These are phyloP conservation scores for Daphoenositta chrysoptera DNA, from an alignment of 2,113 vertebrate genomes.

Conservation along the genomic window DNA sequence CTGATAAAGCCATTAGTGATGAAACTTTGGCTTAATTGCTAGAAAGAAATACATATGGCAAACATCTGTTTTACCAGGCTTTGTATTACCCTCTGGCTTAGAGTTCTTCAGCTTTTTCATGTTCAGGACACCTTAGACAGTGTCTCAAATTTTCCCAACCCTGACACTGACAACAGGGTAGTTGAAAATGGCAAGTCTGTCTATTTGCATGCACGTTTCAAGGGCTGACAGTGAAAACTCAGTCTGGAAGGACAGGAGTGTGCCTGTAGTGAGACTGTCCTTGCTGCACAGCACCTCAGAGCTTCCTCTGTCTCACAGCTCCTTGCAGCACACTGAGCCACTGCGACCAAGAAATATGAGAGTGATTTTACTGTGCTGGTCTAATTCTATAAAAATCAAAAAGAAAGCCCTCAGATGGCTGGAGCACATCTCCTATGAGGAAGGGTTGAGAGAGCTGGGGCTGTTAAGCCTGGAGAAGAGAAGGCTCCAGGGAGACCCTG, in stretches of 20 bases:
- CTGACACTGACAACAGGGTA: not conserved
- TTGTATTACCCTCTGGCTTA: not conserved
- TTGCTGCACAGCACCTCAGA: not conserved
- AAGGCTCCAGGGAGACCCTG: not conserved
- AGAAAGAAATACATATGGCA: not conserved
- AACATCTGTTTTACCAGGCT: constrained; percentile 22
- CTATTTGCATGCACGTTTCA: not conserved
- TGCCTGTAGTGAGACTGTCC: not conserved
- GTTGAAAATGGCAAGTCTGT: not conserved
- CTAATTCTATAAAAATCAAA: not conserved
- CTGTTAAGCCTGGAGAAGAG: not conserved
- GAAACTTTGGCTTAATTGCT: constrained; percentile 13
- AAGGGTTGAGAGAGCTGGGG: not conserved
- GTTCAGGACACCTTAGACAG: not conserved
- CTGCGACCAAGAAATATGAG: not conserved
- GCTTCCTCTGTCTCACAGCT: not conserved
- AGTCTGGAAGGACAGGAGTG: not conserved
- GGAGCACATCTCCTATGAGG: not conserved
- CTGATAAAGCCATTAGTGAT: constrained; percentile 31
- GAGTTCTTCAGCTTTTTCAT: not conserved
- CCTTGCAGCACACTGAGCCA: not conserved
- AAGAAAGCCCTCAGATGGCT: not conserved
- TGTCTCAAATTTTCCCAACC: not conserved
- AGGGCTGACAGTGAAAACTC: not conserved
- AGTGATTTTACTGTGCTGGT: not conserved